A percentile compares a stretch with the other conserved stretches of the same genome.
Evolutionary conservation across 2,797 vertebrate species (phyloP).

Genomic region (Takifugu rubripes): DNA sequence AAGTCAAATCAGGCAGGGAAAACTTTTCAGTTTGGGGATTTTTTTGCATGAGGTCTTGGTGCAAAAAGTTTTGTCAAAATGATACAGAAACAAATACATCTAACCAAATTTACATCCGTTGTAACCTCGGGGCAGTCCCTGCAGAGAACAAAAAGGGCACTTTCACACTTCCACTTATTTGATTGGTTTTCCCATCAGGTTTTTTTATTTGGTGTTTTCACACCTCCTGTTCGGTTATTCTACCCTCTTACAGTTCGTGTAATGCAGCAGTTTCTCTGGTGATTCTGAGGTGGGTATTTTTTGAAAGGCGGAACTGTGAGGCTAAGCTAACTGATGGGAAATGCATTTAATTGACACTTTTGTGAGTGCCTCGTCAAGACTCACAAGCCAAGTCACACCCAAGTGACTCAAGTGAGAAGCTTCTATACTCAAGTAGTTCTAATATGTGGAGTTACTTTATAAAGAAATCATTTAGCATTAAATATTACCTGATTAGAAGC

Average conservation of each 20-base stretch:
- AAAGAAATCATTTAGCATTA: no score
- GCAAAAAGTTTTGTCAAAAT: slow-evolving; percentile 25
- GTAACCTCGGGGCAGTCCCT: slow-evolving; percentile 55
- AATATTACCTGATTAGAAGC: no score
- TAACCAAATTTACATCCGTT: slow-evolving; percentile 42
- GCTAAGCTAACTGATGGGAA: no score
- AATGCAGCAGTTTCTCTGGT: slow-evolving; percentile 8
- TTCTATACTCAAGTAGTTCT: no score
- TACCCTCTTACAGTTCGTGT: neutral
- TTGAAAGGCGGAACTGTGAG: no score
- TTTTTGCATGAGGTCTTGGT: slow-evolving; percentile 1
- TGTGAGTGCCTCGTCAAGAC: no score
- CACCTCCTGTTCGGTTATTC: neutral
- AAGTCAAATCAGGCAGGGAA: neutral
- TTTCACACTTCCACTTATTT: slow-evolving; percentile 6
- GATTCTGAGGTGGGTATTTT: neutral
- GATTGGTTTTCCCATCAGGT: neutral
- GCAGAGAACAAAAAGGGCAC: slow-evolving; percentile 13
- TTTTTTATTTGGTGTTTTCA: neutral
- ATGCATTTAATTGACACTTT: no score
- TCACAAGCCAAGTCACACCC: no score
- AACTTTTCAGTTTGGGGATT: neutral
- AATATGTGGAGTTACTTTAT: no score
- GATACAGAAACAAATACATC: slow-evolving; percentile 27
- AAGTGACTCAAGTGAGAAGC: no score